Percentiles rank a stretch among this genome's conserved stretches.
These are phyloP conservation scores for Pelodytes ibericus DNA, from an alignment of 2,797 vertebrate genomes.

Conservation along the genomic window DNA sequence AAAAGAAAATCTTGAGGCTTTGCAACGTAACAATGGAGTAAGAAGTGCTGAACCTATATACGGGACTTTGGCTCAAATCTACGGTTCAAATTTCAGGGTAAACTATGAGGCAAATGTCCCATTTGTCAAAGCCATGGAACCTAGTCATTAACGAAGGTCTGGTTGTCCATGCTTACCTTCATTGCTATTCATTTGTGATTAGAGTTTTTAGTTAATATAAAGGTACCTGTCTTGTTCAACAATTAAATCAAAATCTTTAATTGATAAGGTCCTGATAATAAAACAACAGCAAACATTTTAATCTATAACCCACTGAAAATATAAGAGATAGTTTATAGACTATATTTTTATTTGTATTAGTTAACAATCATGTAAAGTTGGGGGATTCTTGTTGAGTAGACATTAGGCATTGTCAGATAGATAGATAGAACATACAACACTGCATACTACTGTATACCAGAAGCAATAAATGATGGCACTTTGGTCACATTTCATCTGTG, in stretches of 20 bases:
- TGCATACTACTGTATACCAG: too few species aligned
- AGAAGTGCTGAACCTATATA: conserved; percentile 73
- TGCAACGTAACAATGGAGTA: conserved; percentile 75
- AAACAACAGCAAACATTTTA: too few species aligned
- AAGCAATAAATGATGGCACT: too few species aligned
- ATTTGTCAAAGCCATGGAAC: conserved; percentile 64
- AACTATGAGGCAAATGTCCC: conserved; percentile 66
- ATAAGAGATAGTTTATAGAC: too few species aligned
- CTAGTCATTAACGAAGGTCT: conserved; percentile 61
- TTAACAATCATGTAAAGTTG: too few species aligned
- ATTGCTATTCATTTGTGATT: conserved; percentile 63
- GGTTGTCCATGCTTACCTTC: conserved; percentile 58
- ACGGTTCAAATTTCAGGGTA: conserved; percentile 79
- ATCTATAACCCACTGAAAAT: too few species aligned
- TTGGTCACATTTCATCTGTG: too few species aligned
- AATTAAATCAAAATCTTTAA: conserved; percentile 11
- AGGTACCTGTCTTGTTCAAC: conserved; percentile 37
- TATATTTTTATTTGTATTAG: too few species aligned
- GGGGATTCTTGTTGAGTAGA: too few species aligned
- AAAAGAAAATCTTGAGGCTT: conserved; percentile 77
- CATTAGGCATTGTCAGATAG: too few species aligned
- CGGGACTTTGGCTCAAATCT: conserved; percentile 79
- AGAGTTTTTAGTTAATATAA: conserved; percentile 26
- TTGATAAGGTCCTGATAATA: background rate
- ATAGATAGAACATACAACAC: too few species aligned